Base-by-base conservation (phyloP, 2,888 invertebrate species). In the Habrosyne pyritoides region DNA sequence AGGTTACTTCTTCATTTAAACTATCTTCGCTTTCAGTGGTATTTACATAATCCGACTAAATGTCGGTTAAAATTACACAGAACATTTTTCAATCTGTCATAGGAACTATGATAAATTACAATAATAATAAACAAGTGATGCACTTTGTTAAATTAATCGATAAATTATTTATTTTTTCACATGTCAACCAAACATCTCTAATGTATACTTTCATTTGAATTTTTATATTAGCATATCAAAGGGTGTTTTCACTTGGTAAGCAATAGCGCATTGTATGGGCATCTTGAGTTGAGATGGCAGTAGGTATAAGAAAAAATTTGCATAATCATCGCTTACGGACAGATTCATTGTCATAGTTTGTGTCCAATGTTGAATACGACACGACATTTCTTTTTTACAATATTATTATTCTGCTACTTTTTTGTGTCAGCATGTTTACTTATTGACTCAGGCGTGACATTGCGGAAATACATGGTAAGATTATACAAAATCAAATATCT, bases 221-320 rank as follows among this genome's bases (percentile, higher is more conserved):
- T 67, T 64, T 62, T 53, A 56, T 65, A 83, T 82, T 83, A 77
- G 62, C 84, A 83, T 83, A 79, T 79, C 73, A 82, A 81, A 81
- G 66, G 69, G 62, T n/a, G 74, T 79, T 83, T 82, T 81, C 75
- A 76, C 75, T 66, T 63, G 67, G 50, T 63, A 59, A 66, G 63
- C 50, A 58, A 56, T 71, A 66, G 66, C 63, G 58, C 63, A 72
- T 76, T 74, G 70, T 75, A 67, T 69, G 64, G 64, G 59, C 68
- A 66, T 59, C 64, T 59, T 56, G 54, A 66, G 71, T 75, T 73
- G 69, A 66, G n/a, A 24, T 24, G 24, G 71, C 71, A 56, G 71
- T 69, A n/a, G n/a, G n/a, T n/a, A 77, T 77, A 80, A 83, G 77
- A 76, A 73, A 79, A 78, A 83, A 89, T 88, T 88, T 85, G 85